A percentile compares a stretch with the other conserved stretches of the same genome.
Evolutionary conservation across 2,888 invertebrate species (phyloP).

Genomic region (Schizotus pectinicornis): DNA sequence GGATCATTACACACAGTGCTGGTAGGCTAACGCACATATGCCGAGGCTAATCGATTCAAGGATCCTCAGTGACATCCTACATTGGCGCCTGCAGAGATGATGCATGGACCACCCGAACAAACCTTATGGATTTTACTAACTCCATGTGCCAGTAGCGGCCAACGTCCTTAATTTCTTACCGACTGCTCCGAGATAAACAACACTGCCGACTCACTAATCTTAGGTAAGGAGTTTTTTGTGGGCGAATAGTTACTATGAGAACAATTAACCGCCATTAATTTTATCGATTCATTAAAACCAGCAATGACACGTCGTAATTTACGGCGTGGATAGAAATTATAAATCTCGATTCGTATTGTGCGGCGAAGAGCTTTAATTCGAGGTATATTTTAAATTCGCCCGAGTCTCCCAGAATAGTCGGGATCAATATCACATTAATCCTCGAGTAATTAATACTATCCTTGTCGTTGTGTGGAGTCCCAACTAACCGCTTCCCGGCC

Average conservation of each 20-base stretch:
- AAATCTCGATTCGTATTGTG: neutral
- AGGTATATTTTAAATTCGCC: neutral
- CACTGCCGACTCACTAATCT: too few relatives aligned
- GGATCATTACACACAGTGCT: too few relatives aligned
- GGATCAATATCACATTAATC: constrained; percentile 53
- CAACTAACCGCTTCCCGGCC: constrained; percentile 47
- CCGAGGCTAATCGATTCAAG: constrained; percentile 30
- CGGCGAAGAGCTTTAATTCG: neutral
- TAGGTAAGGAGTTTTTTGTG: too few relatives aligned
- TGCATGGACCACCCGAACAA: constrained; percentile 43
- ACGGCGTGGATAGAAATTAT: neutral
- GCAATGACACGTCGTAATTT: neutral
- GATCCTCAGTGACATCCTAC: constrained; percentile 44
- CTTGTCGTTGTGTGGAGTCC: constrained; percentile 51
- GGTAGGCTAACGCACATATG: constrained; percentile 8
- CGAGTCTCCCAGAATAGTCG: constrained; percentile 13
- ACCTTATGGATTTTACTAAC: constrained; percentile 18
- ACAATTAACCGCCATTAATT: too few relatives aligned
- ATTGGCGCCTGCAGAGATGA: constrained; percentile 45
- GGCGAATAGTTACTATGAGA: too few relatives aligned
- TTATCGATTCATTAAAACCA: too few relatives aligned
- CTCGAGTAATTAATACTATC: constrained; percentile 56
- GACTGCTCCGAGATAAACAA: too few relatives aligned
- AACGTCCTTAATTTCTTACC: constrained; percentile 6
- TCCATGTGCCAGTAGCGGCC: constrained; percentile 7